phyloP scores from a whole-genome alignment of 2,888 invertebrate species.

The Stratiomys singularior region DNA sequence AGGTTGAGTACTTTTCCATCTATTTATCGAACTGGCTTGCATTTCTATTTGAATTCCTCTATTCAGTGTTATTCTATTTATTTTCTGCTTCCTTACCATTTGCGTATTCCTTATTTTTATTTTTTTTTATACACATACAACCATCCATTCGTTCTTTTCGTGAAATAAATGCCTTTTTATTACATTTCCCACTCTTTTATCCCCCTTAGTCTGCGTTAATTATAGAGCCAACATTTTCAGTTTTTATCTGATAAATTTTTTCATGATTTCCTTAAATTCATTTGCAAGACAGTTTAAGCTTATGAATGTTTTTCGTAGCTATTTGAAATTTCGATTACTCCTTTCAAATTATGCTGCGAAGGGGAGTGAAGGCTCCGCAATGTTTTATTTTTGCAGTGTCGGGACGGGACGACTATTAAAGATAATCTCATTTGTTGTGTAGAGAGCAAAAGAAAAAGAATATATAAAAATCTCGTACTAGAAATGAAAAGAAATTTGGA shows the following conservation, averaged over 20 bases:
- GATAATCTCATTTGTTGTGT: too few relatives aligned
- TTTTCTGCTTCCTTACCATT: background rate
- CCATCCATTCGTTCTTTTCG: too few relatives aligned
- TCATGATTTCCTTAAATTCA: conserved; percentile 44
- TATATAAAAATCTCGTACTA: too few relatives aligned
- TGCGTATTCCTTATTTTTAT: background rate
- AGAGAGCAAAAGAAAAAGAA: too few relatives aligned
- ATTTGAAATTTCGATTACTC: background rate
- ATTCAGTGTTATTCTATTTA: background rate
- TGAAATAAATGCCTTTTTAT: too few relatives aligned
- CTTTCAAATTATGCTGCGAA: too few relatives aligned
- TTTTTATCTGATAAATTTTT: conserved; percentile 50
- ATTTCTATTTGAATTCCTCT: background rate
- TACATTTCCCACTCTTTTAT: conserved; percentile 34
- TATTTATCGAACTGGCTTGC: background rate
- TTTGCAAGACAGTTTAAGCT: background rate
- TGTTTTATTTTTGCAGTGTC: too few relatives aligned
- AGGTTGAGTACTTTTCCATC: background rate
- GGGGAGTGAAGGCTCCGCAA: too few relatives aligned
- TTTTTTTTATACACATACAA: background rate
- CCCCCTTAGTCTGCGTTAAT: conserved; percentile 53
- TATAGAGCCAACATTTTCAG: conserved; percentile 46
- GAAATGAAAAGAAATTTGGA: too few relatives aligned
- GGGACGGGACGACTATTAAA: too few relatives aligned
- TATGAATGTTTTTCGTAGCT: conserved; percentile 3